Evolutionary conservation across 1,140 invertebrate species (phyloP), one percentile per base, ranked within the genome.

Genomic region (Thaumetopoea pityocampa): DNA sequence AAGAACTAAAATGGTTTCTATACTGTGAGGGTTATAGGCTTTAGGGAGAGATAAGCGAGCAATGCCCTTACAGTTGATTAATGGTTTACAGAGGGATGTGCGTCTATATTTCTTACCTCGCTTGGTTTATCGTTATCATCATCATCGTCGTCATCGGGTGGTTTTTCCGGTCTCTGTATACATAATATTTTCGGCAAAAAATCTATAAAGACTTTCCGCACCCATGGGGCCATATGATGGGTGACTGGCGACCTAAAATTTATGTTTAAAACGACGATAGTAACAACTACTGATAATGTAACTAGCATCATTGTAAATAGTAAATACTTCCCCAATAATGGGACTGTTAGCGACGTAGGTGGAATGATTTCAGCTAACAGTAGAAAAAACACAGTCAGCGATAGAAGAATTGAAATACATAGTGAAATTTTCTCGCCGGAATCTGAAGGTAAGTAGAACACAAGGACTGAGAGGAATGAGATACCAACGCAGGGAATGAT

Each of bases 261-360:
- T 38, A 99, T 94, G 86, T 99, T 99, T 51, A 99, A 89, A 60
- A 99, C 97, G 51, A 96, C 94, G 65, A 99, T 99, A 55, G 98
- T 99, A 43, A 98, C 95, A 44, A 99, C 93, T 61, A 99, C 98
- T 30, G 97, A 99, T 28, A 98, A 88, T 18, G 98, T 99, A 51
- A 99, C 98, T 61, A 99, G 89, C 70, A 99, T 96, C 97, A 99
- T 99, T 23, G 98, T 99, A 86, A 99, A 99, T 11, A 99, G 89
- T 19, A 99, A 89, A 88, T 99, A 99, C 88, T 98, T 98, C 51
- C 98, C 98, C 49, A 99, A 89, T 30, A 99, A 88, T 20, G 98
- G 98, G 38, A 99, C 96, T 26, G 98, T 98, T 27, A 99, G 87
- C 34, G 97, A 99, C 34, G 98, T 99, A n/a, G 98, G 97, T 40